Conservation (phyloP, 2,113 vertebrate genomes). For the Centropristis striata region DNA sequence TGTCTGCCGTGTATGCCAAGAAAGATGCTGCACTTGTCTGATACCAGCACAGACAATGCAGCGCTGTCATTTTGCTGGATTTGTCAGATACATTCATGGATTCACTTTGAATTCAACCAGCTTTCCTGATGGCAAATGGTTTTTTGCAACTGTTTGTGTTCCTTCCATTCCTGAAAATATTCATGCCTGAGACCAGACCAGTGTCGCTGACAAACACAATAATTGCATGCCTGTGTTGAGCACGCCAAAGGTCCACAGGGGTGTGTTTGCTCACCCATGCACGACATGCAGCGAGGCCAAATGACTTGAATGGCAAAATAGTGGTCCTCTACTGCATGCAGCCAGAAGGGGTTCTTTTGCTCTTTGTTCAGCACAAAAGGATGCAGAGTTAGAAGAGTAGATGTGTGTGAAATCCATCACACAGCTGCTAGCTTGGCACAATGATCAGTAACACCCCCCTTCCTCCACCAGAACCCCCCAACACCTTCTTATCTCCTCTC, state of each 20-base stretch:
- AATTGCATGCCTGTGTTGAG: slow-evolving; percentile 59
- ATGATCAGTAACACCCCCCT: slow-evolving; percentile 39
- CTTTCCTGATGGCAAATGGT: slow-evolving; percentile 5
- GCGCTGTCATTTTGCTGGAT: slow-evolving; percentile 31
- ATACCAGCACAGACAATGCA: slow-evolving; percentile 47
- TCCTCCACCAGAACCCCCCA: slow-evolving; percentile 27
- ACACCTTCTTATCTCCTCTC: slow-evolving; percentile 67
- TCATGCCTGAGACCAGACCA: slow-evolving; percentile 35
- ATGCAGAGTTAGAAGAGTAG: slow-evolving; percentile 51
- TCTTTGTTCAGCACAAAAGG: slow-evolving; percentile 59
- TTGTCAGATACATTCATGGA: slow-evolving; percentile 19
- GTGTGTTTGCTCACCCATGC: slow-evolving; percentile 63
- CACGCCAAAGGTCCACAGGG: slow-evolving; percentile 38
- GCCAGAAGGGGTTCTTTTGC: slow-evolving; percentile 36
- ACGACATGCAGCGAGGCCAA: slow-evolving; percentile 40
- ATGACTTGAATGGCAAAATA: slow-evolving; percentile 51
- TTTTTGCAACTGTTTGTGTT: slow-evolving; percentile 20
- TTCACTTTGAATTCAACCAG: slow-evolving; percentile 31
- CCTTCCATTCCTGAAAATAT: slow-evolving; percentile 28
- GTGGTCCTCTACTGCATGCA: slow-evolving; percentile 24
- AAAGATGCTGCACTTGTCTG: slow-evolving; percentile 51
- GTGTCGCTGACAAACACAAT: slow-evolving; percentile 32
- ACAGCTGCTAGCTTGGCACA: slow-evolving; percentile 66
- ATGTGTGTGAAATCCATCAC: slow-evolving; percentile 70
- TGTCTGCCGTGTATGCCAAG: slow-evolving; percentile 21